Evolutionary conservation across 2,888 invertebrate genomes (phyloP), one percentile per base, ranked within the genome.

Genomic region (Drosophila neonasuta): DNA sequence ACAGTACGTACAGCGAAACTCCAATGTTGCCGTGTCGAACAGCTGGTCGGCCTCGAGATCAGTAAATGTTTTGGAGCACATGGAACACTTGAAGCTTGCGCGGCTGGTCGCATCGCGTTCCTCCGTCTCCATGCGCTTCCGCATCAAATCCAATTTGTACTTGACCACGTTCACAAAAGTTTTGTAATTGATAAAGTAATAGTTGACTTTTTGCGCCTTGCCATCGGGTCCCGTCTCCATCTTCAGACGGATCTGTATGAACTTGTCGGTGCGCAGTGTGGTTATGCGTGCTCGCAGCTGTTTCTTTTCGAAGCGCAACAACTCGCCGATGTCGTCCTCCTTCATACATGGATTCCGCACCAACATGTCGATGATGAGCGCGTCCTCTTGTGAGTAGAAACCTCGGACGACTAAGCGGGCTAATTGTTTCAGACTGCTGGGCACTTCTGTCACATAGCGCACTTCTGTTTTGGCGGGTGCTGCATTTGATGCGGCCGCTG

Each of bases 101-200:
- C 98, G 93, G 89, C 97, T 97, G 0, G 98, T 98, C 0, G 97
- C 97, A 91, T 98, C 97, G 52, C 98, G 92, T 89, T 98, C 98
- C 89, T 97, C 97, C 0, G 97, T 97, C 91, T 99, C 99, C 93
- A 99, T 95, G 79, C 97, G 95, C 88, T 97, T 96, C 63, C 97
- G 93, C 96, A 99, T 98, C 88, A 97, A 93, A 91, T 99, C 98
- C 88, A 99, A 91, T 92, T 99, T 99, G 91, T 99, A 99, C 91
- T 98, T 99, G 0, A 99, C 97, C 11, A 99, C 97, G 92, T 99
- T 99, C 4, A 99, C 98, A 91, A 98, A 98, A 41, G 96, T 96
- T 92, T 97, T 97, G 91, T 98, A 99, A 91, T 98, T 98, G 80
- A 99, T 98, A 89, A 97, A 99, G 91, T 98, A 99, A 91, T 98